Evolutionary conservation across 2,888 invertebrate species (phyloP), one percentile per base, ranked within the genome.

Genomic region (Catonia carolina): DNA sequence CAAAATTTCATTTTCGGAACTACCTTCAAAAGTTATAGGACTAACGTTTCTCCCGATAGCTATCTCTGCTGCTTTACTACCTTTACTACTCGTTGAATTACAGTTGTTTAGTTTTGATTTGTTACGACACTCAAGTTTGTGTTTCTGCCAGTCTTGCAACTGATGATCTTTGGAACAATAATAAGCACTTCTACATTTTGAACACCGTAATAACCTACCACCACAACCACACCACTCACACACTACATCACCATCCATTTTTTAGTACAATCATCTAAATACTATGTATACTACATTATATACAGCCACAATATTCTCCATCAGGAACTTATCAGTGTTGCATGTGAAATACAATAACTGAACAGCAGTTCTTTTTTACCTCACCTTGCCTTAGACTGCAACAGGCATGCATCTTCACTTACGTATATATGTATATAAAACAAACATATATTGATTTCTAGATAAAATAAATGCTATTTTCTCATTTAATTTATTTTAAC

Each of bases 151-250:
- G 70, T 90, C 86, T 67, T 80, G 75, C 62, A 80, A 81, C 73
- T 90, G 90, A 71, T 91, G 90, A 61, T 83, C 83, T 65, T 81
- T 84, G 59, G 83, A 84, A 73, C 90, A 91, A 72, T 91, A 91
- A 72, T 82, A 84, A 51, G 81, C 78, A 59, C 73, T 73, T 69
- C 84, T 83, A 71, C 91, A 91, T 65, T 85, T 80, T 64, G 82
- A 80, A 73, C 90, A 90, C 66, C 86, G 80, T 61, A 83, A 74
- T 66, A 86, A 73, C 65, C 81, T 80, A 67, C 79, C 78, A 65
- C 71, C 74, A 62, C 67, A 68, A 61, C 79, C 78, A 73, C 87
- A 86, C 67, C 83, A 60, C 55, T 65, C 67, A 63, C 69, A 69
- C 58, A 58, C 36, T 53, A 52, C 50, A 55, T 37, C 39, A 35